Evolutionary conservation across 2,797 vertebrate species (phyloP).

Genomic region (Ctenopoma multispine): DNA sequence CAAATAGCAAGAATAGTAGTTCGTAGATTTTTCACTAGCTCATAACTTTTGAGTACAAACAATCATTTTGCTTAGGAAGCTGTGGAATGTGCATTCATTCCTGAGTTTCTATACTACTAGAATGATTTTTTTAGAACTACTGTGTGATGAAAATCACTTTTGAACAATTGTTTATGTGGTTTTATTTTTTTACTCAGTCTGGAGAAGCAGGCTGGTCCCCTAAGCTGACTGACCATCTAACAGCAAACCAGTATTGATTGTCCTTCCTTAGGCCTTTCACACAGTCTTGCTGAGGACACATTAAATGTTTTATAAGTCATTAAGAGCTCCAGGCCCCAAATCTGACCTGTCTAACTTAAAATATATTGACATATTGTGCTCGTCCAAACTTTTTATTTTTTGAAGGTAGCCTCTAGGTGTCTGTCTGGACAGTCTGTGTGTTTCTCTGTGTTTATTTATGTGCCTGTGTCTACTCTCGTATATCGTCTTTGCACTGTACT

Average conservation of each 20-base stretch:
- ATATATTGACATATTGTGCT: constrained; percentile 70
- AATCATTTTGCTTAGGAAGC: constrained; percentile 9
- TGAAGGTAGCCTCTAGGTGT: constrained; percentile 50
- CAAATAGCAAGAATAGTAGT: constrained; percentile 3
- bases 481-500: constrained; percentile 46
- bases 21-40: constrained; percentile 10
- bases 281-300: constrained; percentile 75
- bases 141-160: constrained; percentile 45
- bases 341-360: constrained; percentile 74
- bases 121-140: constrained; percentile 29
- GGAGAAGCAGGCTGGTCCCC: constrained; percentile 59
- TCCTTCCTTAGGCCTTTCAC: constrained; percentile 74
- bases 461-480: constrained; percentile 38
- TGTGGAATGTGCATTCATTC: constrained; percentile 7
- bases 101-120: constrained; percentile 6
- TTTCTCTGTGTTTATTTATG: constrained; percentile 34
- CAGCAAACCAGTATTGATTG: constrained; percentile 77
- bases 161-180: constrained; percentile 53
- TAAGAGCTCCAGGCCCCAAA: constrained; percentile 71
- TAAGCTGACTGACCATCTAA: constrained; percentile 74
- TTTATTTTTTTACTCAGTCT: constrained; percentile 62
- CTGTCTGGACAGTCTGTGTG: constrained; percentile 35
- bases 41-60: neutral
- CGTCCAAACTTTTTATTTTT: constrained; percentile 64
- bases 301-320: constrained; percentile 82